Percentiles rank a stretch among this genome's conserved stretches.
phyloP scores from a whole-genome alignment of 2,113 vertebrate species.

The Calidris pygmaea region DNA sequence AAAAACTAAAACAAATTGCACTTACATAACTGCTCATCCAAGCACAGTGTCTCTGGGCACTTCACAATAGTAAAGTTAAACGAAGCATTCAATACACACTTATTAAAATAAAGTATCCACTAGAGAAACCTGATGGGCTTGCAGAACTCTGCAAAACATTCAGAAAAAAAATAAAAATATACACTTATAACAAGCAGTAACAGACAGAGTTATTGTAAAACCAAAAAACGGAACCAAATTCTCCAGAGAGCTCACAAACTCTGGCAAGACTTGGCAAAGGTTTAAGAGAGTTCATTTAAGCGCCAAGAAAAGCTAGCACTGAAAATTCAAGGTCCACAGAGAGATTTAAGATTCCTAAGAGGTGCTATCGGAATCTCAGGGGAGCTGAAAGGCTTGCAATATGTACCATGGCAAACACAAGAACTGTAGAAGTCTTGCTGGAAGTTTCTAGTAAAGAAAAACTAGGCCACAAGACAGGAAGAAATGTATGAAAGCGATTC shows the following conservation, averaged over 20 bases:
- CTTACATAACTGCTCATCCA: constrained; percentile 62
- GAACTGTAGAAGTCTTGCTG: not conserved
- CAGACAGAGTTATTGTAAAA: not conserved
- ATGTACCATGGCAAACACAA: not conserved
- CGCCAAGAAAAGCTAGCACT: not conserved
- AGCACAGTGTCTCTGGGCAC: constrained; percentile 57
- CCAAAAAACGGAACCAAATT: not conserved
- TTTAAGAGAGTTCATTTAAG: not conserved
- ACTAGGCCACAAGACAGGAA: constrained; percentile 2
- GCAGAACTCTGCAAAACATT: not conserved
- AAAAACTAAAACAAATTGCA: constrained; percentile 46
- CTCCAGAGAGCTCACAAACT: not conserved
- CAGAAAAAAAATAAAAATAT: constrained; percentile 1
- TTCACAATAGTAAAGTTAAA: constrained; percentile 69
- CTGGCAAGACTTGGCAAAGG: not conserved
- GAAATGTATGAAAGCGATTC: not conserved
- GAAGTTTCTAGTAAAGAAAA: constrained; percentile 29
- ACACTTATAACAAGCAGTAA: not conserved
- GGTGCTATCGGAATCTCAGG: not conserved
- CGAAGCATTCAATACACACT: constrained; percentile 66
- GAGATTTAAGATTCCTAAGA: not conserved
- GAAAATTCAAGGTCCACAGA: not conserved
- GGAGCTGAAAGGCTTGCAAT: not conserved
- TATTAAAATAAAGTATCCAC: constrained; percentile 71
- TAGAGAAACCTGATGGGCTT: constrained; percentile 43